phyloP scores from a whole-genome alignment of 2,797 vertebrate genomes.

The Hypotaenidia philippensis region DNA sequence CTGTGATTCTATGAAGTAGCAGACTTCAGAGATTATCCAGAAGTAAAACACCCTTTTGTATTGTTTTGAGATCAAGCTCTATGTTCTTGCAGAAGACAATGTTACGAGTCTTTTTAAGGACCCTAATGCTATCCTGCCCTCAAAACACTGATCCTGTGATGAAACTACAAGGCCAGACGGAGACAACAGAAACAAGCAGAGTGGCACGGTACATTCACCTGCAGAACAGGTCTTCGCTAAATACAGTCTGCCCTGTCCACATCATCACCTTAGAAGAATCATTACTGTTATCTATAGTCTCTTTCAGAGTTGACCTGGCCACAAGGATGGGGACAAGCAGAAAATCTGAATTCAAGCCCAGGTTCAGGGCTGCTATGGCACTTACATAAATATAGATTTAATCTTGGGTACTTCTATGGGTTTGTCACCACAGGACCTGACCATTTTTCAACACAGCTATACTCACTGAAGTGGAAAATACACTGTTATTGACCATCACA shows the following conservation, averaged over 20 bases:
- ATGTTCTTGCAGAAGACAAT: not conserved
- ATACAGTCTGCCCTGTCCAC: not conserved
- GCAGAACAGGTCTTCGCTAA: not conserved
- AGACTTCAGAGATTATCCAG: not conserved
- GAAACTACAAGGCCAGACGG: not conserved
- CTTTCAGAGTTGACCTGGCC: not conserved
- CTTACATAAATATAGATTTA: not conserved
- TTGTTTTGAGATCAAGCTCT: not conserved
- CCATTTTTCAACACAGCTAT: not conserved
- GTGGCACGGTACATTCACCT: fast-evolving
- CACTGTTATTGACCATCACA: not conserved
- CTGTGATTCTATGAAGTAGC: not conserved
- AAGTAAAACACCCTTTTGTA: not conserved
- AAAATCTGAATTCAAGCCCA: not conserved
- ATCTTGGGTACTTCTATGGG: not conserved
- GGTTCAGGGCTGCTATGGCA: not conserved
- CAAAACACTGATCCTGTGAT: not conserved
- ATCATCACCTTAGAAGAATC: not conserved
- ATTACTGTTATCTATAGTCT: not conserved
- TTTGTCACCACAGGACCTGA: not conserved
- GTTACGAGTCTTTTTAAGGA: not conserved
- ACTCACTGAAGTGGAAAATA: not conserved
- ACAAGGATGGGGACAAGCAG: not conserved
- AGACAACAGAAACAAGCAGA: not conserved
- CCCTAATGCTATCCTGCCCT: not conserved